Evolutionary conservation across 2,113 vertebrate genomes (phyloP).

Genomic region (Bubo bubo): DNA sequence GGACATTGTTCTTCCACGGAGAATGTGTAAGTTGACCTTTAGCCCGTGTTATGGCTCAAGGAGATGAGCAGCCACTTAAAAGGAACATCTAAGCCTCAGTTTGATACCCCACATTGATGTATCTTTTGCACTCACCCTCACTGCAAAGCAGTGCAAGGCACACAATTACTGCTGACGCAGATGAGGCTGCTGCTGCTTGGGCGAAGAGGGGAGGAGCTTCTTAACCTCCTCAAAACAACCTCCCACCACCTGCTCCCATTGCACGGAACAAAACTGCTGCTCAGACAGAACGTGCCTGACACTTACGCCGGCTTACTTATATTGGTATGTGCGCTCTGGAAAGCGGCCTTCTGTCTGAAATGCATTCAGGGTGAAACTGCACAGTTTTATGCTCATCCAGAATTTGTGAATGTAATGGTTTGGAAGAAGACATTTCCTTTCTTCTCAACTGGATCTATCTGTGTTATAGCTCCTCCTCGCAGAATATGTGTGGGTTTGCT

Average conservation of each 20-base stretch:
- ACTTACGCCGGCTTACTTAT: background rate
- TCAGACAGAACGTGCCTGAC: constrained; percentile 16
- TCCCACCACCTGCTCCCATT: constrained; percentile 81
- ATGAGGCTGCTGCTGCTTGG: constrained; percentile 76
- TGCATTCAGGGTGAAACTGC: background rate
- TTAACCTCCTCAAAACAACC: constrained; percentile 82
- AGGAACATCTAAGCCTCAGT: constrained; percentile 60
- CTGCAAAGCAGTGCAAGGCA: constrained; percentile 71
- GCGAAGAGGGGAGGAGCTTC: constrained; percentile 77
- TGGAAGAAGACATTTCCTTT: constrained; percentile 8
- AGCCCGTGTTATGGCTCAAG: constrained; percentile 56
- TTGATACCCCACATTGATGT: constrained; percentile 68
- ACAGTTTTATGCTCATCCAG: background rate
- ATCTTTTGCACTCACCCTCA: constrained; percentile 71
- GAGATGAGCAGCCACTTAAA: constrained; percentile 73
- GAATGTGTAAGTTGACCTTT: constrained; percentile 59
- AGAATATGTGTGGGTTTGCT: background rate
- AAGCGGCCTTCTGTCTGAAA: background rate
- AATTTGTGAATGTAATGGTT: background rate
- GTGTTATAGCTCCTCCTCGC: constrained; percentile 27
- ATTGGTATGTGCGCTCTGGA: background rate
- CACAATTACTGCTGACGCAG: constrained; percentile 81
- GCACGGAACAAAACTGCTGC: constrained; percentile 69
- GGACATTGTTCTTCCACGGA: constrained; percentile 13
- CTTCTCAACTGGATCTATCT: background rate